Evolutionary conservation across 2,888 invertebrate species (phyloP).

Genomic region (Phalera bucephala): DNA sequence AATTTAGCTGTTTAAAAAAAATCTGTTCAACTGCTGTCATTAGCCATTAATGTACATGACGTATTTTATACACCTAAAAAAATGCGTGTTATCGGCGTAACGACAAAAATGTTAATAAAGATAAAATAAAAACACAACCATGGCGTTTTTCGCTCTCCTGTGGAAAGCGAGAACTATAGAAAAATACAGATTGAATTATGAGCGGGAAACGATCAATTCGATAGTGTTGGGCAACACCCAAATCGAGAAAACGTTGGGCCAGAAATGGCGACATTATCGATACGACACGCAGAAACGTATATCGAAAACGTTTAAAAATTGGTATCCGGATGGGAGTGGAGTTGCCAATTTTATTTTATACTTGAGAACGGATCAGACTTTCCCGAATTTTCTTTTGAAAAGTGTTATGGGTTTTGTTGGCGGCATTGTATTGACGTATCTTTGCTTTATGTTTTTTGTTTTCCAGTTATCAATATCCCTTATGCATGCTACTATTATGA

Average conservation of each 20-base stretch:
- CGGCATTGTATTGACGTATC: slow-evolving; percentile 85
- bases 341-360: slow-evolving; percentile 53
- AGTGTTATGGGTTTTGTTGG: slow-evolving; percentile 86
- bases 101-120: slow-evolving; percentile 19
- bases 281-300: slow-evolving; percentile 61
- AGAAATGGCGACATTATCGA: slow-evolving; percentile 73
- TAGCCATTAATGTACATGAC: not conserved
- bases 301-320: slow-evolving; percentile 54
- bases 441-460: slow-evolving; percentile 86
- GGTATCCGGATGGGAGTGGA: slow-evolving; percentile 62
- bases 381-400: slow-evolving; percentile 84
- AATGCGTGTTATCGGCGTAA: slow-evolving; percentile 23
- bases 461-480: slow-evolving; percentile 85
- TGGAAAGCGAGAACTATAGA: slow-evolving; percentile 81
- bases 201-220: slow-evolving; percentile 83
- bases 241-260: slow-evolving; percentile 64
- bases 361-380: slow-evolving; percentile 71
- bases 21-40: not conserved
- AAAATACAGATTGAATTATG: slow-evolving; percentile 70
- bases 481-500: slow-evolving; percentile 83
- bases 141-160: slow-evolving; percentile 82
- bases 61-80: too few relatives aligned
- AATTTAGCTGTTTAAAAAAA: too few relatives aligned
- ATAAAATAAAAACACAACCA: slow-evolving; percentile 34
- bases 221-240: slow-evolving; percentile 66